A percentile compares a stretch with the other conserved stretches of the same genome.
phyloP scores from a whole-genome alignment of 2,113 vertebrate species.

The Dunckerocampus dactyliophorus region DNA sequence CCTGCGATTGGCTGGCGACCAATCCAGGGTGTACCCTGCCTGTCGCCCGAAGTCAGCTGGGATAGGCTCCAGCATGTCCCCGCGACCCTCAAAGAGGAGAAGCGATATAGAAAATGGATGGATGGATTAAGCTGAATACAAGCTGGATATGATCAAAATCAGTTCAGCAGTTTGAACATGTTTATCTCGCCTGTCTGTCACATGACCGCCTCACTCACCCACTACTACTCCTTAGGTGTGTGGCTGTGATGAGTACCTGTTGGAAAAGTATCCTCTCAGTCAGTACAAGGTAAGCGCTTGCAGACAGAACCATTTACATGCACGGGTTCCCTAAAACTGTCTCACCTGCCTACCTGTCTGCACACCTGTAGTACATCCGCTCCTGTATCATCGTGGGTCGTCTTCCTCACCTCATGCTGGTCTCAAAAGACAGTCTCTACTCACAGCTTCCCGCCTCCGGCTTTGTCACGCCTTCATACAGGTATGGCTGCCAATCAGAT shows the following conservation, averaged over 20 bases:
- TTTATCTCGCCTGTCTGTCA: neutral
- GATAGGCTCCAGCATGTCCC: too few relatives aligned
- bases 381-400: conserved; percentile 74
- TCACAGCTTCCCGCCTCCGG: conserved; percentile 73
- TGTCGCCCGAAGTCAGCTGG: too few relatives aligned
- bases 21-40: too few relatives aligned
- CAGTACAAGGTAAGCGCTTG: conserved; percentile 74
- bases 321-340: neutral
- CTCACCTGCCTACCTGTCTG: neutral
- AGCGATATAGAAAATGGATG: too few relatives aligned
- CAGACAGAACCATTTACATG: neutral
- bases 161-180: neutral
- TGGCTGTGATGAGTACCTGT: conserved; percentile 78
- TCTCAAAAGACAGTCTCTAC: conserved; percentile 77
- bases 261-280: conserved; percentile 77
- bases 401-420: conserved; percentile 79
- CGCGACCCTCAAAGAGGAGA: too few relatives aligned
- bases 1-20: too few relatives aligned
- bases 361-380: conserved; percentile 67
- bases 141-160: too few relatives aligned
- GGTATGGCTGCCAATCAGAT: conserved; percentile 24
- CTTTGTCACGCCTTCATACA: conserved; percentile 77
- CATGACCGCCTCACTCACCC: conserved; percentile 16
- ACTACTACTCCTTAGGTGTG: conserved; percentile 65
- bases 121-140: too few relatives aligned